Base-by-base conservation (phyloP, 2,113 vertebrate genomes). In the Nothoprocta pentlandii region DNA sequence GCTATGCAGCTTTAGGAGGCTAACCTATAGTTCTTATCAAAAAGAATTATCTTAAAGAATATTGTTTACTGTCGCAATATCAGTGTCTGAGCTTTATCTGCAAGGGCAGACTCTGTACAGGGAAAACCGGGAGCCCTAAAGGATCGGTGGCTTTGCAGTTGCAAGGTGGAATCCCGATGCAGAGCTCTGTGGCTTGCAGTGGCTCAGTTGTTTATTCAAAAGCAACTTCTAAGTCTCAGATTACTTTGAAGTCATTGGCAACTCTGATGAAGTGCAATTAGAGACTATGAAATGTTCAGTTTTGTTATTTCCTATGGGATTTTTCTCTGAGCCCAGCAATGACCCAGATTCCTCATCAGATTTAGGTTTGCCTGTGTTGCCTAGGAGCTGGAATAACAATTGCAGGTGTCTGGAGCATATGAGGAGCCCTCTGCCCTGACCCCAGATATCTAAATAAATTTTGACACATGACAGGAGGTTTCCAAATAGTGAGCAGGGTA, bases 271-370 rank as follows among this genome's bases (percentile, higher is more conserved):
- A 91, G 79, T 6, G 56, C 20, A 88, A 81, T 94, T 80, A 76
- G 23, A 67, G 26, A 70, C 34, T 39, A 77, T 85, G 6, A 94
- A 96, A 89, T 79, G 87, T 91, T 92, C 49, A 61, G n/a, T 25
- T 2, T 5, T 80, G 93, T 78, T 85, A 58, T 84, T 93, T 90
- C 58, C 34, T 62, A 21, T 0, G 5, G 56, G 77, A 47, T 26
- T 70, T 63, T 56, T 36, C 34, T 46, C 53, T 89, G 84, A 87
- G 71, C 25, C 44, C 67, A 92, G 46, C 70, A 85, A 10, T 92
- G 96, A 94, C 95, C 91, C 54, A 94, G 58, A 93, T 96, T 96
- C 79, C 54, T 91, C 67, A 74, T 54, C 67, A 76, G 94, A 92
- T 94, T 89, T 87, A 67, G 20, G 12, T 63, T 82, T 93, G 25